Base-by-base conservation (phyloP, 1,140 invertebrate genomes). In the Drosophila punjabiensis region DNA sequence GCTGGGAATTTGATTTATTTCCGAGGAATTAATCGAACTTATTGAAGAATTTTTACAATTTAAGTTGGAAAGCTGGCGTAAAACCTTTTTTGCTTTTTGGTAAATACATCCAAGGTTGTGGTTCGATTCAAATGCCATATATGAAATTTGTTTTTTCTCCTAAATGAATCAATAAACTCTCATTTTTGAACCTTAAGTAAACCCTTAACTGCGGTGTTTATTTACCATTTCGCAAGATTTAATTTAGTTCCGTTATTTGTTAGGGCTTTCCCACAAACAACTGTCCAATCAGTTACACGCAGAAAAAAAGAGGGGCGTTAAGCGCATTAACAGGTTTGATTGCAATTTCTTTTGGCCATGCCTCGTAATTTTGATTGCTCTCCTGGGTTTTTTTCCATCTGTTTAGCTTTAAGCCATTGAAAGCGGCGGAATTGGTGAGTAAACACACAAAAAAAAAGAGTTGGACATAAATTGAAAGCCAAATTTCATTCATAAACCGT, bases 251-350 rank as follows among this genome's bases (percentile, higher is more conserved):
- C 55, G 32, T 10, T 43, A 28, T 50, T 41, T 43, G 33, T 16
- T n/a, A 45, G 13, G 20, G 37, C 50, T 66, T 50, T 60, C 5
- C 9, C 8, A 55, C n/a, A 39, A 50, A 66, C 6, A 68, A 65
- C 64, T 65, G 73, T 79, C 74, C 81, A 89, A 81, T 81, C 74
- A 85, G 35, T 20, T 56, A 56, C 55, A 56, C 53, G 59, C 28
- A 33, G 35, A 24, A 30, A 63, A 63, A 61, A 60, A 28, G 14
- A 18, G 59, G 24, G 59, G 62, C 10, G 60, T 53, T 88, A 88
- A 85, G 81, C 78, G 70, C 78, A 70, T 85, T 85, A 88, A 77
- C 55, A 50, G 32, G 16, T 77, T 88, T 78, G 74, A 79, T 89
- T 84, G 75, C 81, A 73, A 66, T 81, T 84, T 52, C 28, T 56